Percentiles rank a stretch among this genome's conserved stretches.
Evolutionary conservation across 1,140 invertebrate species (phyloP).

Genomic region (Goniozus legneri): DNA sequence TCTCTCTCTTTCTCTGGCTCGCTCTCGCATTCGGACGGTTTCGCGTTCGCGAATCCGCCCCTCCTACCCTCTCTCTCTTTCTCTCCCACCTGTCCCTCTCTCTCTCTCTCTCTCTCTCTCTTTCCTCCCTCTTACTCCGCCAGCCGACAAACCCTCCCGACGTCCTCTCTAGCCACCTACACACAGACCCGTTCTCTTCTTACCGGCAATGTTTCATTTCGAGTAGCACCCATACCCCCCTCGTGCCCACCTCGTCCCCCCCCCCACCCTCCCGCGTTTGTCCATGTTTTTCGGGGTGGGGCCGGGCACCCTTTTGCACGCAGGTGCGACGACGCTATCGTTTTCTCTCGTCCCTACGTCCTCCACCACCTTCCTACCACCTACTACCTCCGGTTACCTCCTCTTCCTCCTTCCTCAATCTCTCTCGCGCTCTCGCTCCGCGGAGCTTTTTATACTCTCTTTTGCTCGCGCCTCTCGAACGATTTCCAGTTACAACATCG

Average conservation of each 20-base stretch:
- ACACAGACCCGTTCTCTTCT: constrained; percentile 40
- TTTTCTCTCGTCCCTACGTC: no score
- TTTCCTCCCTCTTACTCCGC: constrained; percentile 5
- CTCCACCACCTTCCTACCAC: neutral
- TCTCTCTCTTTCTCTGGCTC: constrained; percentile 22
- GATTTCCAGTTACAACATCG: no score
- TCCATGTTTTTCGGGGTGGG: constrained; percentile 38
- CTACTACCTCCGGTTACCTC: neutral
- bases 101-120: constrained; percentile 14
- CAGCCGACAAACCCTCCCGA: constrained; percentile 1
- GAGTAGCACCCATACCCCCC: constrained; percentile 23
- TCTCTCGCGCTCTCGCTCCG: no score
- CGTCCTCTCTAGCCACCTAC: constrained; percentile 23
- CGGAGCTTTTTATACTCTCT: no score
- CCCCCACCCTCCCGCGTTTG: constrained; percentile 7
- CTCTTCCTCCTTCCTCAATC: neutral
- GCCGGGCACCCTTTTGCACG: constrained; percentile 17
- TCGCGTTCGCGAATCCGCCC: constrained; percentile 1
- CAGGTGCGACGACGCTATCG: constrained; percentile 12
- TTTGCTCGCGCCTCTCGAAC: no score
- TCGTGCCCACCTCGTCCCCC: neutral
- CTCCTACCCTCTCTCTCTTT: constrained; percentile 7
- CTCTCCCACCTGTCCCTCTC: constrained; percentile 14
- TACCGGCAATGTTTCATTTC: constrained; percentile 48
- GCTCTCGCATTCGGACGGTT: neutral